Evolutionary conservation across 2,113 vertebrate species (phyloP), one percentile per base, ranked within the genome.

Genomic region (Arizona elegans): DNA sequence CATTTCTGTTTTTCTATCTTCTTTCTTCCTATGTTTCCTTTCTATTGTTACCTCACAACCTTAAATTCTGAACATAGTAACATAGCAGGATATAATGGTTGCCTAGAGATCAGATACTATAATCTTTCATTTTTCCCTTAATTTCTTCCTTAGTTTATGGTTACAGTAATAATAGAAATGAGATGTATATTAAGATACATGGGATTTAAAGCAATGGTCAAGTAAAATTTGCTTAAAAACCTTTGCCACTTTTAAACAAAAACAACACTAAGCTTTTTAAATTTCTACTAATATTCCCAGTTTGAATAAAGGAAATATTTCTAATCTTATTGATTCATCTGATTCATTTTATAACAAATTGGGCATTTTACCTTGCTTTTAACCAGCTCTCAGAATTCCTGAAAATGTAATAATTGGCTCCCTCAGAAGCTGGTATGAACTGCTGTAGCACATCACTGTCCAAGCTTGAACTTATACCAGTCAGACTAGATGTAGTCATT

Each of bases 321-420:
- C 87, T 93, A 50, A 26, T 55, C 75, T 7, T 93, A 94, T 88
- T 47, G 86, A 95, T 94, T 94, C 33, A 19, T 81, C 91, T 88
- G 54, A 93, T 87, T 91, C 92, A 90, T 26, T 89, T 95, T 91
- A 54, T 65, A 94, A 93, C 33, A 59, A 53, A 92, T 10, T 70
- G 62, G 29, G 12, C 62, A 70, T 70, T 65, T 12, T 65, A 65
- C 13, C 13, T 33, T 75, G 65, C n/a, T 75, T 75, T 75, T 13
- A 75, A 75, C 65, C 65, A 75, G n/a, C n/a, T 17, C n/a, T n/a
- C 65, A 75, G 15, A 75, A 75, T 75, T 75, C 5, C n/a, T 75
- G n/a, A 75, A 75, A 75, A 75, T 75, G 7, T 75, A 33, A 33
- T 33, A 33, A 75, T 33, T 33, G n/a, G 13, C 13, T 17, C 29